Percentiles rank a stretch among this genome's conserved stretches.
These are phyloP conservation scores for Apodemus speciosus DNA, from an alignment of 2,113 vertebrate species.

Conservation along the genomic window DNA sequence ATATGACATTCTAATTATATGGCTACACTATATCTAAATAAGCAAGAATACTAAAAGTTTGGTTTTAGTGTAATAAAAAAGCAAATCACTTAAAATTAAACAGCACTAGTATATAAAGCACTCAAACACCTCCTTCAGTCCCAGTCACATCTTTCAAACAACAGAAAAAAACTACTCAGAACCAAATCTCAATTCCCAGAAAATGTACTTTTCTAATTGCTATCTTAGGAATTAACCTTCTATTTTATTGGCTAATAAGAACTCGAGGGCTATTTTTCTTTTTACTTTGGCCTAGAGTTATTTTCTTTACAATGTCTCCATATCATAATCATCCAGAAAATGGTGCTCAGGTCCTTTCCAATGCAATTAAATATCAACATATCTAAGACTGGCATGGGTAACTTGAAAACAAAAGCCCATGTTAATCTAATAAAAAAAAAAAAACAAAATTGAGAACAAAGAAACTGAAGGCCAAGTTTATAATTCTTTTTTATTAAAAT, in stretches of 20 bases:
- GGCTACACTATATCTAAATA: background rate
- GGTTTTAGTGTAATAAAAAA: conserved; percentile 17
- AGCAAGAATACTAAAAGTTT: background rate
- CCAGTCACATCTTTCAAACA: background rate
- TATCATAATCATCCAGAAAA: conserved; percentile 19
- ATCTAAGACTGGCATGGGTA: background rate
- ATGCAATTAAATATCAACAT: conserved; percentile 14
- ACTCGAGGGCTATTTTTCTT: conserved; percentile 15
- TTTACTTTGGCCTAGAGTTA: conserved; percentile 3
- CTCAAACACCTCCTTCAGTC: background rate
- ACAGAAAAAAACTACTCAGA: conserved; percentile 22
- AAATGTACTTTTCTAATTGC: conserved; percentile 46
- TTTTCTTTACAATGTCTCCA: background rate
- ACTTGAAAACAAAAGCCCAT: background rate
- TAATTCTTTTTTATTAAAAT: conserved; percentile 39
- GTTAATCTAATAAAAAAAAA: conserved; percentile 14
- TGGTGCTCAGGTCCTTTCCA: background rate
- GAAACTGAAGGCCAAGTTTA: conserved; percentile 39
- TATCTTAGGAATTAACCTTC: conserved; percentile 1
- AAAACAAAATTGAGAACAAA: conserved; percentile 7
- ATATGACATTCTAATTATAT: background rate
- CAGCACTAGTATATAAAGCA: conserved; percentile 16
- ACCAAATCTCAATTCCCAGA: conserved; percentile 30
- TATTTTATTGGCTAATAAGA: conserved; percentile 17
- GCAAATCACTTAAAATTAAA: conserved; percentile 42